Base-by-base conservation (phyloP, 2,113 vertebrate genomes). In the Okapia johnstoni region DNA sequence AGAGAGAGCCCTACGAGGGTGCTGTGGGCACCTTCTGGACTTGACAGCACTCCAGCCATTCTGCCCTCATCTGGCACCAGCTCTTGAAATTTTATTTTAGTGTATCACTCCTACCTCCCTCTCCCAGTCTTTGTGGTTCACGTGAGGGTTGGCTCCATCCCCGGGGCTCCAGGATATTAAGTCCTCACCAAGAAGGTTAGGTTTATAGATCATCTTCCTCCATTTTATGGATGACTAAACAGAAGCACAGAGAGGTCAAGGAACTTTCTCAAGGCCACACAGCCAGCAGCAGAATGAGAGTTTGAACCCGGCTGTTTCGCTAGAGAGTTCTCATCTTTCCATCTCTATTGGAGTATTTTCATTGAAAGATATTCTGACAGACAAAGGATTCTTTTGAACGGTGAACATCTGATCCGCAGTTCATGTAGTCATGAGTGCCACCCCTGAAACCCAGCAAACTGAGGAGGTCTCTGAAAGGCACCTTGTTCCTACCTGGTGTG, bases 1-100 rank as follows among this genome's bases (percentile, higher is more conserved):
- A 17, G 40, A 57, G 57, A 25, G 11, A 12, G 23, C 48, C 36
- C 43, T 0, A 6, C 3, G 40, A 7, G 5, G 4, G 11, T 16
- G 40, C 6, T 5, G 2, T 0, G 25, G 25, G 43, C 19, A 1
- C 5, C 36, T n/a, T n/a, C 46, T 8, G 33, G 40, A 60, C 21
- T n/a, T 6, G 2, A 33, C 6, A 1, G 19, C 13, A 11, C 55
- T 11, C 23, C 5, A 11, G 50, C 11, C 15, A 1, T 21, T 48
- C 63, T 6, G 16, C 13, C 12, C 17, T 25, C 36, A 43, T 40
- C 55, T 30, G 50, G 50, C 0, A 1, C 58, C 40, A 26, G 91
- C 60, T 85, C 61, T 36, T 19, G 46, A 16, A 21, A 16, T 21
- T 40, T 23, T 33, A 57, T 48, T 86, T 46, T 16, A 85, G 58